Percentiles rank a stretch among this genome's conserved stretches.
Evolutionary conservation across 1,140 invertebrate genomes (phyloP).

Genomic region (Drosophila quadrilineata): DNA sequence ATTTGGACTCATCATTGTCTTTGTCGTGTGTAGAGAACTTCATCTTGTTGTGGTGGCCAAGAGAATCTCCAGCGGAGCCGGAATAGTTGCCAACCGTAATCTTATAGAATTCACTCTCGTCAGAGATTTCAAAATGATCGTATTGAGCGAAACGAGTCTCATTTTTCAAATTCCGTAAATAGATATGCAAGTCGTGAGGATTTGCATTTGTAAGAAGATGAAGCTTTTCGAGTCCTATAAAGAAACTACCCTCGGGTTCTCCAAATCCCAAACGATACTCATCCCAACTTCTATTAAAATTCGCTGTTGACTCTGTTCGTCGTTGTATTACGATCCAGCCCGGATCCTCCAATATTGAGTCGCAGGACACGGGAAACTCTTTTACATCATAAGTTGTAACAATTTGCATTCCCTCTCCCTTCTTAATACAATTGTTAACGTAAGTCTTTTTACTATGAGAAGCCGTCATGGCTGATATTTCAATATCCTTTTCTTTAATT

Average conservation of each 20-base stretch:
- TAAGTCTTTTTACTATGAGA: too few species aligned
- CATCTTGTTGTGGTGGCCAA: background rate
- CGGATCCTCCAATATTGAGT: background rate
- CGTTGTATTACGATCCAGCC: constrained; percentile 17
- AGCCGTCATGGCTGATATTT: too few species aligned
- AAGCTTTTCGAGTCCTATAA: constrained; percentile 11
- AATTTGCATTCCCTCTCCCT: background rate
- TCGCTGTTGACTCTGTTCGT: background rate
- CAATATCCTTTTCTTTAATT: too few species aligned
- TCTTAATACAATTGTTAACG: background rate
- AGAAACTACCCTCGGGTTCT: background rate
- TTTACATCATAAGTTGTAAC: background rate
- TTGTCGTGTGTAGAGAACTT: constrained; percentile 1
- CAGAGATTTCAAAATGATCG: background rate
- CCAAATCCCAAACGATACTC: constrained; percentile 15
- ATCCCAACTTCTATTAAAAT: background rate
- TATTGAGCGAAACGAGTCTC: background rate
- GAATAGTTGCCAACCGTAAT: background rate
- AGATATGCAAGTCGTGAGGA: constrained; percentile 7
- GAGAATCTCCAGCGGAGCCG: background rate
- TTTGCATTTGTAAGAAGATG: background rate
- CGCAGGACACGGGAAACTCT: background rate
- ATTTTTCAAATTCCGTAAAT: background rate
- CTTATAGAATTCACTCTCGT: background rate
- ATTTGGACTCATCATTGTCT: background rate